Conservation (phyloP, 2,113 vertebrate genomes). For the Syngnathoides biaculeatus region DNA sequence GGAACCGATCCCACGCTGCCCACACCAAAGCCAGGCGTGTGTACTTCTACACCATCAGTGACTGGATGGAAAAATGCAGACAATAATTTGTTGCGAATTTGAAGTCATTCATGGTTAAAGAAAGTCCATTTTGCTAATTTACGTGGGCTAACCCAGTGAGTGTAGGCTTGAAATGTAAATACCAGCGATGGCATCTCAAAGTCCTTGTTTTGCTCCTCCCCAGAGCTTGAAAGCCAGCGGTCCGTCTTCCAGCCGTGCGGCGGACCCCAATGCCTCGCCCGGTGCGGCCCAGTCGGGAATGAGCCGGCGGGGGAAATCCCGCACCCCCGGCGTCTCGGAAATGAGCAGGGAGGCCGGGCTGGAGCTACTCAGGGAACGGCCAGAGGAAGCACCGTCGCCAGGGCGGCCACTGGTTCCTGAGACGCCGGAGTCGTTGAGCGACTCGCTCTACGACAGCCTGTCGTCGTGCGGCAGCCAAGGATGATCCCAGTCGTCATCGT, state of each 20-base stretch:
- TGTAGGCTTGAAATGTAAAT: no score
- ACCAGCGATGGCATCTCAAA: conserved; percentile 18
- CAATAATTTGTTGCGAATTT: no score
- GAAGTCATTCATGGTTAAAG: no score
- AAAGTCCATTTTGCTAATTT: no score
- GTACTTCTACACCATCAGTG: no score
- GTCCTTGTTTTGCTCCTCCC: background rate
- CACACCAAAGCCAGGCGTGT: no score
- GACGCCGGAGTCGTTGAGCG: conserved; percentile 90
- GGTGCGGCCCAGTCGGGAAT: conserved; percentile 66
- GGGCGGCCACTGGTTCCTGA: conserved; percentile 81
- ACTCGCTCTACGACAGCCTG: conserved; percentile 92
- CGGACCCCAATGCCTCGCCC: conserved; percentile 67
- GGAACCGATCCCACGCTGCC: no score
- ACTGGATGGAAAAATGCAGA: no score
- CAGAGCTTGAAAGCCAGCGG: conserved; percentile 61
- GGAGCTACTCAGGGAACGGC: conserved; percentile 76
- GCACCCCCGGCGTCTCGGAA: conserved; percentile 81
- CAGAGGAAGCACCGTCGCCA: conserved; percentile 78
- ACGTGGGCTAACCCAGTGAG: no score
- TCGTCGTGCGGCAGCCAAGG: conserved; percentile 95
- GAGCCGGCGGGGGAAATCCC: conserved; percentile 73
- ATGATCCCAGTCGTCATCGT: no score
- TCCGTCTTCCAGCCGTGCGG: conserved; percentile 48
- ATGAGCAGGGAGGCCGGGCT: conserved; percentile 82